These are phyloP conservation scores for Stenopsyche tienmushanensis DNA, from an alignment of 1,140 invertebrate species.

Conservation along the genomic window DNA sequence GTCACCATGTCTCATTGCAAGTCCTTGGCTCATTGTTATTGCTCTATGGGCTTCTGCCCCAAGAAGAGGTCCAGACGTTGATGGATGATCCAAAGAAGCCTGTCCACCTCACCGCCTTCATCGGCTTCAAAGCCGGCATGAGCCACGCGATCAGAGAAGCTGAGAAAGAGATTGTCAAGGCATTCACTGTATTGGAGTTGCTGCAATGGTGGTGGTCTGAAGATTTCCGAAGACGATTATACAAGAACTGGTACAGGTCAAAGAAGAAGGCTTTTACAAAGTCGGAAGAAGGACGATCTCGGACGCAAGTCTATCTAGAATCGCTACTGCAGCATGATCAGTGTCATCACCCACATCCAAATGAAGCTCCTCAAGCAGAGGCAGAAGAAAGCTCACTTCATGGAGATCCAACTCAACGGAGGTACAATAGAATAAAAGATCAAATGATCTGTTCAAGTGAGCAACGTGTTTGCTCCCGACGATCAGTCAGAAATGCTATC, in stretches of 20 bases:
- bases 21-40: slow-evolving; percentile 98
- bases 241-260: slow-evolving; percentile 99
- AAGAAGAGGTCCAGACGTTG: slow-evolving; percentile 95
- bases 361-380: slow-evolving; percentile 97
- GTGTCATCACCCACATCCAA: slow-evolving; percentile 96
- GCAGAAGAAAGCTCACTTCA: slow-evolving; percentile 99
- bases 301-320: slow-evolving; percentile 96
- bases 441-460: slow-evolving; percentile 88
- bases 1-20: slow-evolving; percentile 99
- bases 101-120: slow-evolving; percentile 96
- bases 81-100: slow-evolving; percentile 97
- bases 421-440: slow-evolving; percentile 95
- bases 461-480: slow-evolving; percentile 91
- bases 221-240: slow-evolving; percentile 96
- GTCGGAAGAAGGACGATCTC: slow-evolving; percentile 93
- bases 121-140: slow-evolving; percentile 99
- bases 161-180: slow-evolving; percentile 99
- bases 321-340: slow-evolving; percentile 96
- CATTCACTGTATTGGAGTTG: slow-evolving; percentile 97
- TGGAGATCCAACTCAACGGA: slow-evolving; percentile 99
- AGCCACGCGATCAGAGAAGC: slow-evolving; percentile 98
- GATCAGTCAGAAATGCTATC: slow-evolving; percentile 99
- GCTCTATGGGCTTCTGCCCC: slow-evolving; percentile 99
- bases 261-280: slow-evolving; percentile 99
- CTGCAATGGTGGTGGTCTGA: slow-evolving; percentile 98